Conservation (phyloP, 2,888 invertebrate species). For the Ischnus inquisitorius region DNA sequence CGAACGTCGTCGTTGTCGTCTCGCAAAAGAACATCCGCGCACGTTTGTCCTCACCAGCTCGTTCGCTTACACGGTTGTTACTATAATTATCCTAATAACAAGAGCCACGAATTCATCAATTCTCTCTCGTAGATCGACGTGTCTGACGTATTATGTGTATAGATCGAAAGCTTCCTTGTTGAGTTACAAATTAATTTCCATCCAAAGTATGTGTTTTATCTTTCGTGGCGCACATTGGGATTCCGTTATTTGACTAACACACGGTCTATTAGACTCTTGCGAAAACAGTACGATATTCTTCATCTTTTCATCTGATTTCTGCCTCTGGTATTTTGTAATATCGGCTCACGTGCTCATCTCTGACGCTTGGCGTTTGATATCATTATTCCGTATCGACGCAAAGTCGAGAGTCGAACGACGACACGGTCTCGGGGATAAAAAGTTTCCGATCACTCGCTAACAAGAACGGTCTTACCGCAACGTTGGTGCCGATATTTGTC, state of each 20-base stretch:
- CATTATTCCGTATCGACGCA: not conserved
- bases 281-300: not conserved
- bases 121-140: not conserved
- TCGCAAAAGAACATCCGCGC: slow-evolving; percentile 28
- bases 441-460: slow-evolving; percentile 76
- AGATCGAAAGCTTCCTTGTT: not conserved
- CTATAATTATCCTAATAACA: slow-evolving; percentile 35
- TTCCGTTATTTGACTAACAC: not conserved
- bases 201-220: not conserved
- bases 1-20: slow-evolving; percentile 68
- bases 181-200: slow-evolving; percentile 5
- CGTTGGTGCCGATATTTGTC: slow-evolving; percentile 74
- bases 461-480: slow-evolving; percentile 66
- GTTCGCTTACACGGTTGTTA: slow-evolving; percentile 35
- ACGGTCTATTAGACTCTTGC: not conserved
- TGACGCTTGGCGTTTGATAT: not conserved
- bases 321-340: too few species aligned
- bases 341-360: too few species aligned
- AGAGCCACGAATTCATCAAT: slow-evolving; percentile 10
- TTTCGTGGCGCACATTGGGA: not conserved
- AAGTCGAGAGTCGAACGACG: not conserved
- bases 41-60: slow-evolving; percentile 24
- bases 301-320: not conserved
- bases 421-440: slow-evolving; percentile 44
- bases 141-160: slow-evolving; percentile 1